Evolutionary conservation across 2,888 invertebrate genomes (phyloP).

Genomic region (Agonopterix alstromeriana): DNA sequence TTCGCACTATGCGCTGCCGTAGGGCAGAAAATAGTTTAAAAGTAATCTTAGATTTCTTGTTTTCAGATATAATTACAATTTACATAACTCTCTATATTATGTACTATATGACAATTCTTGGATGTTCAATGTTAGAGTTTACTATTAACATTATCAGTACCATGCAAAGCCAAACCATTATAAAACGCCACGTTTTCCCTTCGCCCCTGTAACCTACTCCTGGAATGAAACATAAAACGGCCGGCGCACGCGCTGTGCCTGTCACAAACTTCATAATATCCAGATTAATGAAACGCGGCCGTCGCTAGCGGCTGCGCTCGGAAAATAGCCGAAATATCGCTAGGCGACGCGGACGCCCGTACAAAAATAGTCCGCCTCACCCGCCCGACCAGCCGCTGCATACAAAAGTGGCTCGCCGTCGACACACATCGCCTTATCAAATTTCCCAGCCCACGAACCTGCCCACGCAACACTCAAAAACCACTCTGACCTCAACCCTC

Average conservation of each 20-base stretch:
- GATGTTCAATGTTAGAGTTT: too few relatives aligned
- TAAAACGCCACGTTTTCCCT: background rate
- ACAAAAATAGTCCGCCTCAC: slow-evolving; percentile 61
- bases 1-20: too few relatives aligned
- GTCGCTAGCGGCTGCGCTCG: slow-evolving; percentile 25
- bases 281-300: slow-evolving; percentile 15
- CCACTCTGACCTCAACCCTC: slow-evolving; percentile 25
- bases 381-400: slow-evolving; percentile 47
- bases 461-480: slow-evolving; percentile 38
- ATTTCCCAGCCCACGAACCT: slow-evolving; percentile 65
- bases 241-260: slow-evolving; percentile 11
- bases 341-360: slow-evolving; percentile 34
- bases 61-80: too few relatives aligned
- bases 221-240: slow-evolving; percentile 10
- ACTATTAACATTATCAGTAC: too few relatives aligned
- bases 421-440: slow-evolving; percentile 64
- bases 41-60: too few relatives aligned
- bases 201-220: slow-evolving; percentile 1
- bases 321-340: slow-evolving; percentile 42
- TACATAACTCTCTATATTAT: too few relatives aligned
- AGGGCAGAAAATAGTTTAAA: too few relatives aligned
- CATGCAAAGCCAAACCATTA: background rate
- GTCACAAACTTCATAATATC: slow-evolving; percentile 8
- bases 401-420: slow-evolving; percentile 68
- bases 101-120: too few relatives aligned